Base-by-base conservation (phyloP, 2,888 invertebrate genomes). In the Norana najaformis region DNA sequence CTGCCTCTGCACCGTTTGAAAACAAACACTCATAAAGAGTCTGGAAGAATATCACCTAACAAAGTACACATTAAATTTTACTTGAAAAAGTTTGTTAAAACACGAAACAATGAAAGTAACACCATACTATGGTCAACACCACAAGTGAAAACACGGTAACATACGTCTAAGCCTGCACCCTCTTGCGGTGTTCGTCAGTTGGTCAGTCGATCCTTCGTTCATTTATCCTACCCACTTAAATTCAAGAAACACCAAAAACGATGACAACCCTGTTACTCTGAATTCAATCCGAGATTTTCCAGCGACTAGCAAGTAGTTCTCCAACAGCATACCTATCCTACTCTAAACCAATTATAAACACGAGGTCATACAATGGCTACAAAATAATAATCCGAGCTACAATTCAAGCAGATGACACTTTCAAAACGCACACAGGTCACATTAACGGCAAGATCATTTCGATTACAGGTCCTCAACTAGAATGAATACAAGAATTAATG, bases 21-120 rank as follows among this genome's bases (percentile, higher is more conserved):
- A 69, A 69, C n/a, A n/a, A n/a, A 69, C 69, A 69, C n/a, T 69
- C 69, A 69, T n/a, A n/a, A n/a, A 69, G 69, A 47, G 23, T 69
- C 69, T 69, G 69, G 69, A 69, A 69, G n/a, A 69, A 69, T 69
- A 69, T 69, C 69, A 69, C 69, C n/a, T 69, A 69, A 69, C 69
- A 69, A 69, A 69, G 69, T 69, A 69, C 30, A 69, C 69, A n/a
- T 69, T n/a, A 69, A 69, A 69, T 69, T 69, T 69, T 6, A 30
- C n/a, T 69, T n/a, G 30, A 1, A 69, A 69, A 69, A 30, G 69
- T 69, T 13, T 30, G 69, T n/a, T n/a, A 69, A 69, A 30, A 69
- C n/a, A n/a, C n/a, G n/a, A 69, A 69, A 69, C 69, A 69, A 30
- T 69, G 69, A 69, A 69, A n/a, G 69, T 69, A 69, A 69, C 69